Percentiles rank a stretch among this genome's conserved stretches.
These are phyloP conservation scores for Polypedilum pembai DNA, from an alignment of 1,140 invertebrate species.

Conservation along the genomic window DNA sequence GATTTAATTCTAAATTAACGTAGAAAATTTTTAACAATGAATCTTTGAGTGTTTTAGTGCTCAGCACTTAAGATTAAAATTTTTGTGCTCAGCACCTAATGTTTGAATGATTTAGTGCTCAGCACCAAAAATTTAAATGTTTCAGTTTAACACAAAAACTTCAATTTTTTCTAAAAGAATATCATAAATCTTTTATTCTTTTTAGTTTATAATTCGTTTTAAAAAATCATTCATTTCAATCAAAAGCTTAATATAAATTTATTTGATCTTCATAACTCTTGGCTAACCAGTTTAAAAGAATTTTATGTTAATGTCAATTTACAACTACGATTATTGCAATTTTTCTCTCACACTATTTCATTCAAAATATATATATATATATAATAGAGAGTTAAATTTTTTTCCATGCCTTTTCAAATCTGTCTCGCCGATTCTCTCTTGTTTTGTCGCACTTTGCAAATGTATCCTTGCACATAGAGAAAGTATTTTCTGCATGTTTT, in stretches of 20 bases:
- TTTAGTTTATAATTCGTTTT: too few relatives aligned
- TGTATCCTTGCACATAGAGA: background rate
- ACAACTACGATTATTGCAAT: slow-evolving; percentile 21
- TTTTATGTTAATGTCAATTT: slow-evolving; percentile 46
- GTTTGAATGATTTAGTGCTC: too few relatives aligned
- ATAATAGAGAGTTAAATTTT: slow-evolving; percentile 25
- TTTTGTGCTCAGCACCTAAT: too few relatives aligned
- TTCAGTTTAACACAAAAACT: too few relatives aligned
- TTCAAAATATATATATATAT: background rate
- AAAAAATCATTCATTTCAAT: background rate
- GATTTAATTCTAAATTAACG: too few relatives aligned
- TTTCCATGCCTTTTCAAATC: background rate
- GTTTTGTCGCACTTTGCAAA: background rate
- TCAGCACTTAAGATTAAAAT: too few relatives aligned
- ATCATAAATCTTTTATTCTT: too few relatives aligned
- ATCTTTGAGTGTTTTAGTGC: too few relatives aligned
- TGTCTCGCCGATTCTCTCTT: too few relatives aligned
- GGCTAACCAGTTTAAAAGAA: slow-evolving; percentile 38
- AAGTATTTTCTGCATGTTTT: background rate
- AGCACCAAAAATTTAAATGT: too few relatives aligned
- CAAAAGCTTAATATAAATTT: background rate
- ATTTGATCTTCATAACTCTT: background rate
- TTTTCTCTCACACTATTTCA: slow-evolving; percentile 26
- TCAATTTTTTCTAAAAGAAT: too few relatives aligned
- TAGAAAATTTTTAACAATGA: too few relatives aligned